Evolutionary conservation across 1,140 invertebrate genomes (phyloP).

Genomic region (Drosophila tsacasi): DNA sequence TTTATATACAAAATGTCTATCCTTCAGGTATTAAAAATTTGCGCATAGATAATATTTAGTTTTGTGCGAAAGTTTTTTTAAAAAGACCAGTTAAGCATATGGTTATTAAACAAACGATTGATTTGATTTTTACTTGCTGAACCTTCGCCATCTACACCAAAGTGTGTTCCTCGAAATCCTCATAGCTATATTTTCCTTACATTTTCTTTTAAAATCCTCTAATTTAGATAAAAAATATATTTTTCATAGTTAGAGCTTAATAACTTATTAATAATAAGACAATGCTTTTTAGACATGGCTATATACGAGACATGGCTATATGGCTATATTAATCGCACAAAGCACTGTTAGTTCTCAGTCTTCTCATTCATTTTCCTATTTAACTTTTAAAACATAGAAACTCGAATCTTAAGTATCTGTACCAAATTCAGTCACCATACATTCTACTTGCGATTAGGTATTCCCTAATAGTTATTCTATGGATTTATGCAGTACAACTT

Average conservation of each 20-base stretch:
- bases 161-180: neutral
- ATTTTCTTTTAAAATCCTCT: neutral
- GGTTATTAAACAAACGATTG: neutral
- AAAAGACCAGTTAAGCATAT: neutral
- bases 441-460: neutral
- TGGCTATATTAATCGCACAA: neutral
- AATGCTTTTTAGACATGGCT: neutral
- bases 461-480: conserved; percentile 3
- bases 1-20: neutral
- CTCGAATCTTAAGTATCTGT: neutral
- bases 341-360: neutral
- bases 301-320: too few relatives aligned
- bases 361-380: neutral
- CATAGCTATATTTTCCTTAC: neutral
- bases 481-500: conserved; percentile 5
- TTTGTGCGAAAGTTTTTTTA: neutral
- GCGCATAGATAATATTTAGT: too few relatives aligned
- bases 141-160: neutral
- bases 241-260: neutral
- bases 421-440: neutral
- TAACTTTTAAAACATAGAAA: neutral
- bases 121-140: neutral
- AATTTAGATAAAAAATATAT: neutral
- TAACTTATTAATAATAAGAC: too few relatives aligned
- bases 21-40: neutral